phyloP scores from a whole-genome alignment of 2,113 vertebrate genomes.

The Notarius quadriscutis region DNA sequence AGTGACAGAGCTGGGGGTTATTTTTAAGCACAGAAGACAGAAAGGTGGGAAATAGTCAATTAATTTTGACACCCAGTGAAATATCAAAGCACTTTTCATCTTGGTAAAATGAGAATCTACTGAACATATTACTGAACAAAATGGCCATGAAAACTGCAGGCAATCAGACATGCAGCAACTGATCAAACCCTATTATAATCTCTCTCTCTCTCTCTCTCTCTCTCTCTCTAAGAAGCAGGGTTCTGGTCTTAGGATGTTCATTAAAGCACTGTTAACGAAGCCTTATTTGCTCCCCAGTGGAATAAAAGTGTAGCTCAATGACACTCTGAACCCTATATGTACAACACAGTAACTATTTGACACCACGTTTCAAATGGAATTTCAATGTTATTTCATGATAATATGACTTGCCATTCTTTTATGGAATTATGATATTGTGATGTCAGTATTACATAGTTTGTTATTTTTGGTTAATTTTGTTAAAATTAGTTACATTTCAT shows the following conservation, averaged over 20 bases:
- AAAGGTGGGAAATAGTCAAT: conserved; percentile 1
- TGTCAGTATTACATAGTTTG: not conserved
- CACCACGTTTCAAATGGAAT: not conserved
- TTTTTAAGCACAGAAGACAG: conserved; percentile 3
- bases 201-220: not conserved
- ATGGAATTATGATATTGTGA: not conserved
- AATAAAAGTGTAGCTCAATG: conserved; percentile 7
- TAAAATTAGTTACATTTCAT: not conserved
- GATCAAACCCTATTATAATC: conserved; percentile 27
- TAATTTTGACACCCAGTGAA: conserved; percentile 1
- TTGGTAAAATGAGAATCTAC: conserved; percentile 14
- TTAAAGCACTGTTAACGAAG: conserved; percentile 42
- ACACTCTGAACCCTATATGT: not conserved
- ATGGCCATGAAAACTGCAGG: conserved; percentile 25
- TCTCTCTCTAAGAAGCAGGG: conserved; percentile 5
- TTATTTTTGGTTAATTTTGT: not conserved
- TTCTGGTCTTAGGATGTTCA: conserved; percentile 30
- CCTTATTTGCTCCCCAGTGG: not conserved
- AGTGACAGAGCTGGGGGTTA: conserved; percentile 13
- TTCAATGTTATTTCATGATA: not conserved
- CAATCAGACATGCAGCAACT: conserved; percentile 36
- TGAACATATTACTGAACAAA: conserved; percentile 35
- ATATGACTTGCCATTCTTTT: not conserved
- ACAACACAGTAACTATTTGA: not conserved
- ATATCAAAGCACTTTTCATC: conserved; percentile 39